phyloP scores from a whole-genome alignment of 2,113 vertebrate genomes.

The Periophthalmus modestus region DNA sequence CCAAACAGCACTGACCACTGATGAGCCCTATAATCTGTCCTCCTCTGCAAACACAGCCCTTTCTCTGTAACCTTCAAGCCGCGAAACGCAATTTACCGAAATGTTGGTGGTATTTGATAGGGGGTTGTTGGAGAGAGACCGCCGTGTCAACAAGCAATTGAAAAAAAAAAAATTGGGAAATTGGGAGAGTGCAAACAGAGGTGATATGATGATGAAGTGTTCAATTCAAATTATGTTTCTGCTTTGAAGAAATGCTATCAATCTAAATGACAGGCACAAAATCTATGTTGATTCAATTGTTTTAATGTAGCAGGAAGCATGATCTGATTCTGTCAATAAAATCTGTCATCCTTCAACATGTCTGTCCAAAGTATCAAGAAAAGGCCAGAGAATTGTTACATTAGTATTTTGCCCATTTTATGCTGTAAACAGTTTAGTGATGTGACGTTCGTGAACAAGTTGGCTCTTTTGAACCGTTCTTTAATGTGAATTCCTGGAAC shows the following conservation, averaged over 20 bases:
- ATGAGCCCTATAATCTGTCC: slow-evolving; percentile 88
- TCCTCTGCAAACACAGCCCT: slow-evolving; percentile 76
- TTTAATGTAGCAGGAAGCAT: not conserved
- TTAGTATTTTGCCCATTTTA: not conserved
- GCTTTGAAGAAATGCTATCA: not conserved
- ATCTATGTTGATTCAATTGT: not conserved
- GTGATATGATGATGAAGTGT: slow-evolving; percentile 14
- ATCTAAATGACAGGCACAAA: not conserved
- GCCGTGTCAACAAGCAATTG: slow-evolving; percentile 42
- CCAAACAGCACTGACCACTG: slow-evolving; percentile 68
- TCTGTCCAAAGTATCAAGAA: not conserved
- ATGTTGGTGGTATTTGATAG: slow-evolving; percentile 13
- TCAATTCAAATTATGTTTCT: slow-evolving; percentile 12
- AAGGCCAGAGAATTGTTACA: not conserved
- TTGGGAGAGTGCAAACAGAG: not conserved
- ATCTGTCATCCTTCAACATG: not conserved
- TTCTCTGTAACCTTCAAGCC: slow-evolving; percentile 69
- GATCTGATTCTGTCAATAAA: slow-evolving; percentile 4
- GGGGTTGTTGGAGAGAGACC: not conserved
- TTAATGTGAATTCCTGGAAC: no score
- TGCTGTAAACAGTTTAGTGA: no score
- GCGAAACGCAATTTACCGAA: slow-evolving; percentile 71
- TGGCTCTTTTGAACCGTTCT: no score
- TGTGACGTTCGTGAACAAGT: no score
- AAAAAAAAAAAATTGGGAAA: slow-evolving; percentile 10